Conservation (phyloP, 2,888 invertebrate species). For the Anagyrus pseudococci region DNA sequence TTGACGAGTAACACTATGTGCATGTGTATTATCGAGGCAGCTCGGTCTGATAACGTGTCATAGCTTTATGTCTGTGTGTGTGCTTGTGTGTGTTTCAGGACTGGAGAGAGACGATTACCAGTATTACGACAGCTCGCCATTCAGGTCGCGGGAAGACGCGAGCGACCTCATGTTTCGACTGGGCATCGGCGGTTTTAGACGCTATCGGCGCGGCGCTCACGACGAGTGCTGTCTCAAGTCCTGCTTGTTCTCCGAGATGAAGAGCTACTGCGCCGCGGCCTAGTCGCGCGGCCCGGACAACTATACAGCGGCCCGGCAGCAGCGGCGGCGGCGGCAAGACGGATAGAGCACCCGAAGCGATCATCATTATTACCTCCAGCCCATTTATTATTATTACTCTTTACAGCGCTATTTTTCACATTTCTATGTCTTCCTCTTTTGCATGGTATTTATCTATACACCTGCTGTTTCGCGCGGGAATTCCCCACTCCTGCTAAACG, state of each 20-base stretch:
- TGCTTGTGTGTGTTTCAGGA: too few relatives aligned
- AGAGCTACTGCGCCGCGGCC: slow-evolving; percentile 55
- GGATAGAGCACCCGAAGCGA: too few relatives aligned
- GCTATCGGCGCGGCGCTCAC: slow-evolving; percentile 56
- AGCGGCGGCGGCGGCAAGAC: too few relatives aligned
- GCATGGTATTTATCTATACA: too few relatives aligned
- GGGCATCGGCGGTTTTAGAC: slow-evolving; percentile 47
- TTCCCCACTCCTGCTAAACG: too few relatives aligned
- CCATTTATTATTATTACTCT: neutral
- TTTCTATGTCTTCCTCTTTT: too few relatives aligned
- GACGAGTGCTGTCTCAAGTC: slow-evolving; percentile 63
- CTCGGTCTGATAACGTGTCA: too few relatives aligned
- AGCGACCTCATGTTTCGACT: slow-evolving; percentile 52
- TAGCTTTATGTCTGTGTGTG: too few relatives aligned
- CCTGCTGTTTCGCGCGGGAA: too few relatives aligned
- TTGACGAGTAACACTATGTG: too few relatives aligned
- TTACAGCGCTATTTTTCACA: neutral
- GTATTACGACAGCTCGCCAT: slow-evolving; percentile 51
- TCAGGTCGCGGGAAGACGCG: slow-evolving; percentile 52
- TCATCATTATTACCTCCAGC: neutral
- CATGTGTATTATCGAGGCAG: too few relatives aligned
- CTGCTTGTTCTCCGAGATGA: slow-evolving; percentile 57
- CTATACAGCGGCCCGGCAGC: too few relatives aligned
- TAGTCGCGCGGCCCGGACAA: slow-evolving; percentile 25
- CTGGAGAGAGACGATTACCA: slow-evolving; percentile 53